A percentile compares a stretch with the other conserved stretches of the same genome.
These are phyloP conservation scores for Teleopsis dalmanni DNA, from an alignment of 1,140 invertebrate species.

Conservation along the genomic window DNA sequence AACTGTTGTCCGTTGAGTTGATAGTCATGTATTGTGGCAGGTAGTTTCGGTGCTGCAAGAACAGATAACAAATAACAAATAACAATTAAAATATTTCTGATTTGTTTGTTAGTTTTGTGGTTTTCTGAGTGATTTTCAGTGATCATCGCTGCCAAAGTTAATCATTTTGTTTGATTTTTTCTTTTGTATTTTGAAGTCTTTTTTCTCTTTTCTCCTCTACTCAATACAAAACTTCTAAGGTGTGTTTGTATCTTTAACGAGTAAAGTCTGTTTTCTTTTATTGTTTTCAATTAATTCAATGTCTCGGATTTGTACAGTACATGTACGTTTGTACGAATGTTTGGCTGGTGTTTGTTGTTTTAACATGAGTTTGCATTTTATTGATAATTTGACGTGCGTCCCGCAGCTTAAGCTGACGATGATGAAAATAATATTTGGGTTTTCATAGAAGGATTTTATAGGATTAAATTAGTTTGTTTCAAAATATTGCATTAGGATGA, in stretches of 20 bases:
- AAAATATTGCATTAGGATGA: slow-evolving; percentile 42
- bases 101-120: slow-evolving; percentile 10
- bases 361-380: slow-evolving; percentile 5
- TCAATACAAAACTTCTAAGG: background rate
- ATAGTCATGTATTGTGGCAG: slow-evolving; percentile 46
- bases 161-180: slow-evolving; percentile 30
- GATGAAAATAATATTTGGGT: slow-evolving; percentile 38
- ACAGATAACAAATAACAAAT: slow-evolving; percentile 4
- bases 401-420: slow-evolving; percentile 42
- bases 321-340: background rate
- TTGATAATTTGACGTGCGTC: slow-evolving; percentile 42
- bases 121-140: slow-evolving; percentile 14
- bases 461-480: slow-evolving; percentile 39
- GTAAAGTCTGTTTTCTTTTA: background rate
- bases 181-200: background rate
- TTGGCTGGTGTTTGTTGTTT: background rate
- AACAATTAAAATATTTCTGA: slow-evolving; percentile 6
- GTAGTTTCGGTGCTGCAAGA: slow-evolving; percentile 57
- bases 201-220: background rate
- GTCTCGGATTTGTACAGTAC: background rate
- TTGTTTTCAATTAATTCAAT: slow-evolving; percentile 2
- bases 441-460: slow-evolving; percentile 39
- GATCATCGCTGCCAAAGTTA: slow-evolving; percentile 42
- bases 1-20: slow-evolving; percentile 37
- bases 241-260: background rate